Evolutionary conservation across 2,888 invertebrate species (phyloP), one percentile per base, ranked within the genome.

Genomic region (Dusona sp.): DNA sequence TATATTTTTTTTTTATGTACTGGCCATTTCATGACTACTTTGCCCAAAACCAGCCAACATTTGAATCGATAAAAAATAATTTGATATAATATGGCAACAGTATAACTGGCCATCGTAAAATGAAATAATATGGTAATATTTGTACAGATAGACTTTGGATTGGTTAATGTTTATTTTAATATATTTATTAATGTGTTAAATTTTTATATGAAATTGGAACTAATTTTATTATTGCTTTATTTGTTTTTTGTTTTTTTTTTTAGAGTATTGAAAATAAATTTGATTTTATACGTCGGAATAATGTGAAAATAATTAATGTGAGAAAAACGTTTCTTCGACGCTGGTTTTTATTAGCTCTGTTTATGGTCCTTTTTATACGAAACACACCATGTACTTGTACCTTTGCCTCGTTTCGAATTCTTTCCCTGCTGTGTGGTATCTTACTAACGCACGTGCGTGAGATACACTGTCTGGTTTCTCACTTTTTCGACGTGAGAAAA

Each of bases 401-500:
- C 11, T 42, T 42, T 42, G 1, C 33, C 61, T 79, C 74, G 65
- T 85, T 85, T 85, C 72, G 67, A 78, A 81, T 77, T 72, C 80
- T 80, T 67, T 42, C 36, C 68, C 45, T 19, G 70, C 79, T 70
- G 79, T 51, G 75, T 48, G 67, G 68, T 75, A 68, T 68, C 33
- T 68, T 67, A 57, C 57, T 67, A 78, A 85, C 81, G 84, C 84
- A 85, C 81, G 84, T 78, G 84, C 84, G 57, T 61, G 57, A 67
- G 45, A 75, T 68, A 67, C 68, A 68, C 36, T 75, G 25, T 45
- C 33, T 61, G 22, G 75, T 73, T 73, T 67, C 38, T 48, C 38
- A 11, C 38, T 78, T 68, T 57, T 78, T 33, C 8, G 11, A 25
- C 67, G 25, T 25, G 42, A 68, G 19, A 9, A 7, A 64, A 29